Evolutionary conservation across 1,140 invertebrate genomes (phyloP), one percentile per base, ranked within the genome.

Genomic region (Drosophila ananassae): DNA sequence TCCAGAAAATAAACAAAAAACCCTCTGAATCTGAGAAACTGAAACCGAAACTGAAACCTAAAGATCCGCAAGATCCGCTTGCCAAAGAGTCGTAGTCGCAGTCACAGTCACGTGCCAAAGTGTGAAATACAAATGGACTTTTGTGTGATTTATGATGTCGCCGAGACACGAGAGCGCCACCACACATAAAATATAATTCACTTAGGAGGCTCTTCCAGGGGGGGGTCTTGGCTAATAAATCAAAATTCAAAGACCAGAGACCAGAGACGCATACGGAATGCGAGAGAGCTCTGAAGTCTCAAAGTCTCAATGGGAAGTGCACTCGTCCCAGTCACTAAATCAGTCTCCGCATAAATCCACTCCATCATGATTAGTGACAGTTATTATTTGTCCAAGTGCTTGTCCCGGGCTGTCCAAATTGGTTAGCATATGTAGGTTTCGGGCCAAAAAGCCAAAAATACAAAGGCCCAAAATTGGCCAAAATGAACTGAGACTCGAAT

Each of bases 41-140:
- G 8, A 21, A 54, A 28, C 9, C 2, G 66, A 67, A 66, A 46
- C 51, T 10, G 24, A 53, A 48, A n/a, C 39, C 62, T 21, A 57
- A 28, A 77, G 66, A 76, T 76, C 73, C 76, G 24, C n/a, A 32
- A 48, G 62, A 56, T 55, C 51, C 63, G 51, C 60, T 64, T 59
- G 50, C 41, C 2, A 62, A 37, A 44, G 59, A 78, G 64, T 17
- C 17, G 17, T 1, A 17, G 17, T 17, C 17, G 17, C 17, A 17
- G 17, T 17, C 17, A 17, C 17, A 17, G 17, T 71, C 67, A 71
- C 67, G 67, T 71, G 67, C 63, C 66, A 57, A 52, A 71, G 67
- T 71, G 67, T 69, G 67, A 69, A 69, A 69, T 69, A 56, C 63
- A 69, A 69, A 69, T 69, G 66, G 66, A 71, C 51, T 71, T 69